A percentile compares a stretch with the other conserved stretches of the same genome.
Evolutionary conservation across 2,113 vertebrate genomes (phyloP).

Genomic region (Microcebus jonahi): DNA sequence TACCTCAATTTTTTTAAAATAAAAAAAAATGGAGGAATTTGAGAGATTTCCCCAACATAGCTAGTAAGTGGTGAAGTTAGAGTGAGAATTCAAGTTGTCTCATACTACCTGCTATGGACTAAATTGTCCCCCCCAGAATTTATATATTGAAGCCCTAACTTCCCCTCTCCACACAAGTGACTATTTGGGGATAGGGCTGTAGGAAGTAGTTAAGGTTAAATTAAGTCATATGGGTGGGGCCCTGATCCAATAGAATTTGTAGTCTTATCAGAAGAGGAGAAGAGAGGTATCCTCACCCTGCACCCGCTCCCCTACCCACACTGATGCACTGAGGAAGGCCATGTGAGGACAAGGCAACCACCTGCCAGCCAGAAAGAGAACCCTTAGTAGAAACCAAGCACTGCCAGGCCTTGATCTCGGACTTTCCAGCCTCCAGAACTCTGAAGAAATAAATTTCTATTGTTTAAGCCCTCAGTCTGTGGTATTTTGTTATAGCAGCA

Average conservation of each 20-base stretch:
- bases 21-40: conserved; percentile 37
- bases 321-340: not conserved
- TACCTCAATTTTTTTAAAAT: conserved; percentile 64
- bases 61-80: conserved; percentile 17
- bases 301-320: too few species aligned
- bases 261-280: not conserved
- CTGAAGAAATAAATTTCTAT: conserved; percentile 29
- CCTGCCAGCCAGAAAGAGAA: not conserved
- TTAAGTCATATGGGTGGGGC: not conserved
- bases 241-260: not conserved
- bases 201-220: not conserved
- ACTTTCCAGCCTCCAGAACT: not conserved
- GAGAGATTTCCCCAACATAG: conserved; percentile 54
- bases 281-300: not conserved
- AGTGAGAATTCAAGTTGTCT: conserved; percentile 34
- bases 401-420: not conserved
- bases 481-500: not conserved
- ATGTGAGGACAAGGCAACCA: not conserved
- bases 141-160: not conserved
- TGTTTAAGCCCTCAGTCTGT: not conserved
- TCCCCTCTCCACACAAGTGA: not conserved
- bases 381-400: not conserved
- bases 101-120: not conserved
- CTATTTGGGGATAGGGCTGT: conserved; percentile 1
- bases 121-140: not conserved